A percentile compares a stretch with the other conserved stretches of the same genome.
These are phyloP conservation scores for Polyommatus icarus DNA, from an alignment of 2,888 invertebrate genomes.

Conservation along the genomic window DNA sequence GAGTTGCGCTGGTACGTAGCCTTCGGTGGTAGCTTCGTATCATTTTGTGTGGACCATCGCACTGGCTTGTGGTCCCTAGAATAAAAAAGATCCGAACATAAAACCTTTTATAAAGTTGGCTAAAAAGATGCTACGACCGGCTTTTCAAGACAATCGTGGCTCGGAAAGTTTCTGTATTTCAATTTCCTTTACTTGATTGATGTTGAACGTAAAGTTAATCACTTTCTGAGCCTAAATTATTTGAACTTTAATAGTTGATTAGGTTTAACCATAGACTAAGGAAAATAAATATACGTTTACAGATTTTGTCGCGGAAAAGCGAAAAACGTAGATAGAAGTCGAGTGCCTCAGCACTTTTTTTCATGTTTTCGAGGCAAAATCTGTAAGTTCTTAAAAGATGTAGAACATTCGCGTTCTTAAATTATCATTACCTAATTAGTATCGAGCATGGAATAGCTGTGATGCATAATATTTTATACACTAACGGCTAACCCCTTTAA, in stretches of 20 bases:
- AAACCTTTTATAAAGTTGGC: neutral
- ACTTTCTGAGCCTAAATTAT: neutral
- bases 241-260: no score
- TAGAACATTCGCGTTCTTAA: no score
- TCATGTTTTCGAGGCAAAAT: no score
- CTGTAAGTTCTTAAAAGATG: no score
- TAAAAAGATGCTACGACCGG: neutral
- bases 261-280: no score
- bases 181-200: neutral
- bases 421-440: no score
- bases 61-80: conserved; percentile 47
- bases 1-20: conserved; percentile 43
- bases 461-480: neutral
- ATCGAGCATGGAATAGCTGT: no score
- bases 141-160: neutral
- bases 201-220: neutral
- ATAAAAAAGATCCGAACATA: neutral
- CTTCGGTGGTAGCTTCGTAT: conserved; percentile 52
- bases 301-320: no score
- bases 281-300: no score
- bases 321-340: no score
- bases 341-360: no score
- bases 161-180: neutral
- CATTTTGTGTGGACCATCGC: conserved; percentile 58
- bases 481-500: conserved; percentile 57